phyloP scores from a whole-genome alignment of 1,140 invertebrate genomes.

The Homarus americanus region DNA sequence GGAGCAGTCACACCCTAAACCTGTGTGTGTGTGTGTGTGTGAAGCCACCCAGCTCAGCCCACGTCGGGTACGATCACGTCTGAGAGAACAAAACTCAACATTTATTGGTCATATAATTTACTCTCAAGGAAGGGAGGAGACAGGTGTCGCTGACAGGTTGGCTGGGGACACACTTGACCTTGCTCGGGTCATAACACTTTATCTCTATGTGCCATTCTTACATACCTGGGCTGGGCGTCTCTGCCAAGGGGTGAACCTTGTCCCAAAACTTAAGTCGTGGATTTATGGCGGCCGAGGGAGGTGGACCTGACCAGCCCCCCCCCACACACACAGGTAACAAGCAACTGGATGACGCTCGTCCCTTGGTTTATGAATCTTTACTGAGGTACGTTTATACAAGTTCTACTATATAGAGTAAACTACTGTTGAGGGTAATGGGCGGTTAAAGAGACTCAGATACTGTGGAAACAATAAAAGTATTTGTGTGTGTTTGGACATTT shows the following conservation, averaged over 20 bases:
- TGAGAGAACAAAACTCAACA: neutral
- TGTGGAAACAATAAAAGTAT: too few species aligned
- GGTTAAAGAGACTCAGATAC: too few species aligned
- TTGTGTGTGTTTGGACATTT: too few species aligned
- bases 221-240: neutral
- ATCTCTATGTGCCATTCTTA: neutral
- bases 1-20: neutral
- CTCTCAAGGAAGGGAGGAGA: neutral
- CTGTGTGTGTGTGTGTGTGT: neutral
- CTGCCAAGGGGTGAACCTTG: neutral
- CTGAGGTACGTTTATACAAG: too few species aligned
- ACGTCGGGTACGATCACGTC: neutral
- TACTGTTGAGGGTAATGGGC: too few species aligned
- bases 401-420: too few species aligned
- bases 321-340: too few species aligned
- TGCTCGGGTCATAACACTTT: neutral
- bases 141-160: neutral
- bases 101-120: constrained; percentile 6
- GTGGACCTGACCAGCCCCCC: too few species aligned
- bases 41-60: neutral
- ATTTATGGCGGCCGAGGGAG: too few species aligned
- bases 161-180: neutral
- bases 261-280: too few species aligned
- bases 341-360: too few species aligned
- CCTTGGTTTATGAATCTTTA: too few species aligned